A percentile compares a stretch with the other conserved stretches of the same genome.
Conservation (phyloP, 2,888 invertebrate species). For the Brachycybe producta region DNA sequence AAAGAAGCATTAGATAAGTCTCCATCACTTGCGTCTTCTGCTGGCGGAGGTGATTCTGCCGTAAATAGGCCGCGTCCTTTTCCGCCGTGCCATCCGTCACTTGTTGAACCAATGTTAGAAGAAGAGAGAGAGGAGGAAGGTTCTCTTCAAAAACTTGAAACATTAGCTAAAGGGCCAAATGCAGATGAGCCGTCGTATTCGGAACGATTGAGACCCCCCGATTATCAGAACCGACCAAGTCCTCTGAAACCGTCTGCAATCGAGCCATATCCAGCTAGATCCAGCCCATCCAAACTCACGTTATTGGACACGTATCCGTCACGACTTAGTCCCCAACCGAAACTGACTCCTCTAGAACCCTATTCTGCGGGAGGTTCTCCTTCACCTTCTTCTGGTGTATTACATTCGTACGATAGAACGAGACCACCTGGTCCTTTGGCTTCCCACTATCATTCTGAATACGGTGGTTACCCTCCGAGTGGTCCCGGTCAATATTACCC, state of each 20-base stretch:
- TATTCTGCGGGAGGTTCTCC: constrained; percentile 7
- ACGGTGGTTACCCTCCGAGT: constrained; percentile 8
- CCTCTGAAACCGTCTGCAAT: constrained; percentile 22
- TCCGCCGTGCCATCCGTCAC: neutral
- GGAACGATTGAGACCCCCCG: constrained; percentile 12
- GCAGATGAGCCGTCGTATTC: neutral
- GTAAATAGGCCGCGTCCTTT: no score
- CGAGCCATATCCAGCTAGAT: constrained; percentile 20
- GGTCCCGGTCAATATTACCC: constrained; percentile 12
- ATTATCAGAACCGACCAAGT: constrained; percentile 21
- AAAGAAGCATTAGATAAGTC: no score
- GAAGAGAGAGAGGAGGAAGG: neutral
- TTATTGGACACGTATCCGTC: constrained; percentile 20
- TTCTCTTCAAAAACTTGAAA: neutral
- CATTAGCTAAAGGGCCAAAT: neutral
- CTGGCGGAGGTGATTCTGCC: no score
- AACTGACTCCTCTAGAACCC: constrained; percentile 17
- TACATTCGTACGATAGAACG: constrained; percentile 1
- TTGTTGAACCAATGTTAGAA: neutral
- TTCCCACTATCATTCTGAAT: constrained; percentile 7
- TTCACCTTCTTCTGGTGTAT: neutral
- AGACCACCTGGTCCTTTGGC: constrained; percentile 12
- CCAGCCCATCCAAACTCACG: constrained; percentile 23
- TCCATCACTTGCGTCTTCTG: neutral
- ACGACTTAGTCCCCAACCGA: constrained; percentile 17